These are phyloP conservation scores for Lutjanus erythropterus DNA, from an alignment of 2,113 vertebrate genomes.

Conservation along the genomic window DNA sequence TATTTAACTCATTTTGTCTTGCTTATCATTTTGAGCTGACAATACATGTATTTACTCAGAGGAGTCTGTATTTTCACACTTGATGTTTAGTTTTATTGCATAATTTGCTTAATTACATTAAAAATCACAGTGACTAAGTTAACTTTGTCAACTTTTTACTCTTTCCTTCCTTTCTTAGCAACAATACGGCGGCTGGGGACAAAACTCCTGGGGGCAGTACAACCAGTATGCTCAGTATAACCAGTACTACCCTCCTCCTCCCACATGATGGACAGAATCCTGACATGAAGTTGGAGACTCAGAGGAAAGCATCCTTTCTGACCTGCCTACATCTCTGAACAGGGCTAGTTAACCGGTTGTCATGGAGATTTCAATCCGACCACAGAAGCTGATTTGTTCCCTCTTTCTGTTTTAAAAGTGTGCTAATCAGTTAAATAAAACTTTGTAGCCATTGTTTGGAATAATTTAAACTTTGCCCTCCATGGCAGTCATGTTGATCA, in stretches of 20 bases:
- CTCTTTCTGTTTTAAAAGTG: slow-evolving; percentile 38
- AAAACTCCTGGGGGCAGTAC: slow-evolving; percentile 93
- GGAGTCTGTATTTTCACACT: too few species aligned
- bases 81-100: not conserved
- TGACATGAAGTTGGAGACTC: slow-evolving; percentile 66
- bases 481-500: slow-evolving; percentile 47
- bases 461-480: slow-evolving; percentile 19
- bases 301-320: slow-evolving; percentile 59
- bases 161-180: slow-evolving; percentile 66
- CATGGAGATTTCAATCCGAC: slow-evolving; percentile 43
- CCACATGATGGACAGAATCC: slow-evolving; percentile 88
- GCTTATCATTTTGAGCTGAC: too few species aligned
- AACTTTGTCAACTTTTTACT: too few species aligned
- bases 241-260: slow-evolving; percentile 96
- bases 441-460: slow-evolving; percentile 30
- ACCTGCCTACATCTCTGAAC: slow-evolving; percentile 51
- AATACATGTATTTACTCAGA: too few species aligned
- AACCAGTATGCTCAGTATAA: slow-evolving; percentile 89
- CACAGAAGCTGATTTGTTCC: slow-evolving; percentile 27
- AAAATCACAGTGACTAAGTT: too few species aligned
- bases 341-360: slow-evolving; percentile 31
- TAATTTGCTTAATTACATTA: not conserved
- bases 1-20: too few species aligned
- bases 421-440: slow-evolving; percentile 43
- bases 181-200: slow-evolving; percentile 90